A percentile compares a stretch with the other conserved stretches of the same genome.
phyloP scores from a whole-genome alignment of 2,888 invertebrate species.

The Tortricodes alternella region DNA sequence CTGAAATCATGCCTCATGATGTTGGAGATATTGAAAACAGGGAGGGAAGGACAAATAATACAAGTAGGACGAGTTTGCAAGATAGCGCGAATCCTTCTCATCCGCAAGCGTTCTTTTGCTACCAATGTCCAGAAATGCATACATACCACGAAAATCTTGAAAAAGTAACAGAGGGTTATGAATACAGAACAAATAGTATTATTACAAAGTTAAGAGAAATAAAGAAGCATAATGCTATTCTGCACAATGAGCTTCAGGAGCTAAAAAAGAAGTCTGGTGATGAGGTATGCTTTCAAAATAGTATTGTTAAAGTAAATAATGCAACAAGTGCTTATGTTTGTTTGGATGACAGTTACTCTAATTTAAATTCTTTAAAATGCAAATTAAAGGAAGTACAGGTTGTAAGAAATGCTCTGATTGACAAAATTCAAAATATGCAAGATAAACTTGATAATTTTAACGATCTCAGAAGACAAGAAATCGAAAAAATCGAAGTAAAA shows the following conservation, averaged over 20 bases:
- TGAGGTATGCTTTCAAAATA: constrained; percentile 36
- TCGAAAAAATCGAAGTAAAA: constrained; percentile 57
- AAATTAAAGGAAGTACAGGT: constrained; percentile 59
- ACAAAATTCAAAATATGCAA: constrained; percentile 53
- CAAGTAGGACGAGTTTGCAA: constrained; percentile 33
- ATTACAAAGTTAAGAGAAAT: constrained; percentile 66
- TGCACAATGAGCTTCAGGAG: constrained; percentile 55
- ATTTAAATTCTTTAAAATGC: constrained; percentile 52
- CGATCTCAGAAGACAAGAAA: constrained; percentile 57
- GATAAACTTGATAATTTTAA: constrained; percentile 54
- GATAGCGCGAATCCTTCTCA: constrained; percentile 22
- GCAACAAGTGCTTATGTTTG: constrained; percentile 46
- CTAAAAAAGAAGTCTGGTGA: constrained; percentile 46
- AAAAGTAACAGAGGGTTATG: constrained; percentile 45
- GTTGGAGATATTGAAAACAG: constrained; percentile 33
- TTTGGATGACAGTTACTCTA: constrained; percentile 46
- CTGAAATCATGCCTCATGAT: constrained; percentile 46
- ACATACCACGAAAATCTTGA: constrained; percentile 30
- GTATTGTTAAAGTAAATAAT: constrained; percentile 46
- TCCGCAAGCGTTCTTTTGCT: constrained; percentile 42
- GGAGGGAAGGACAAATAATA: constrained; percentile 35
- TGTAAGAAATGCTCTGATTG: constrained; percentile 52
- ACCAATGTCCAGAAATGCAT: constrained; percentile 43
- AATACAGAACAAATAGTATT: constrained; percentile 59
- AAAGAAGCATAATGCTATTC: constrained; percentile 61